Conservation (phyloP, 2,797 vertebrate genomes). For the Epinephelus malabaricus region DNA sequence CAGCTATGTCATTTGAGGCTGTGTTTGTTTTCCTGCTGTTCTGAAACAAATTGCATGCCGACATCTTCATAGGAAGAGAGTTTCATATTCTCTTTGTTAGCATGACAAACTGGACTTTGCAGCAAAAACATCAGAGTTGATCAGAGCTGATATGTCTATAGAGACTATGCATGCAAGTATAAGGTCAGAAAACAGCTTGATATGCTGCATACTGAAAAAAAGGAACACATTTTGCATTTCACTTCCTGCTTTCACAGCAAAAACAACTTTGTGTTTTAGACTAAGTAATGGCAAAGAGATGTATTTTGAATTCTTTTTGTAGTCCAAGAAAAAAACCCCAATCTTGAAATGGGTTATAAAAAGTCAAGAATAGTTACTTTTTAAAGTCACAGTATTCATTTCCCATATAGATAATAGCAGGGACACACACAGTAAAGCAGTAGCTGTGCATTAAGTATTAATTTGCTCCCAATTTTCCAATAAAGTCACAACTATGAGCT, state of each 20-base stretch:
- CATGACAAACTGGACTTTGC: background rate
- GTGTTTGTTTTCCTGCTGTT: slow-evolving; percentile 42
- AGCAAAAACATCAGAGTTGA: background rate
- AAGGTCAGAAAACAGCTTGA: background rate
- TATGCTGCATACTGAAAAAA: background rate
- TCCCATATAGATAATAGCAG: background rate
- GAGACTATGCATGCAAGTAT: background rate
- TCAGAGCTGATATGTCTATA: background rate
- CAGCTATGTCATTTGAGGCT: slow-evolving; percentile 47
- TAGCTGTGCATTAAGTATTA: slow-evolving; percentile 6
- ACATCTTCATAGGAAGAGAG: background rate
- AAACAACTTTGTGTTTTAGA: background rate
- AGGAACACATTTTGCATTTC: background rate
- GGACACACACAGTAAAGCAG: background rate
- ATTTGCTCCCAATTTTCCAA: background rate
- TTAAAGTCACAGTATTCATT: background rate
- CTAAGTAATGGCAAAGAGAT: background rate
- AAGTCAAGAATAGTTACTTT: background rate
- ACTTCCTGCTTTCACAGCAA: background rate
- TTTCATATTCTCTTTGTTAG: background rate
- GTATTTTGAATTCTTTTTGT: background rate
- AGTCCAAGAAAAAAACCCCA: background rate
- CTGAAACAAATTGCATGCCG: background rate
- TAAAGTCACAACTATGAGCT: background rate
- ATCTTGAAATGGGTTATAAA: background rate